Percentiles rank a stretch among this genome's conserved stretches.
Conservation (phyloP, 2,888 invertebrate species). For the Subacronicta megacephala region DNA sequence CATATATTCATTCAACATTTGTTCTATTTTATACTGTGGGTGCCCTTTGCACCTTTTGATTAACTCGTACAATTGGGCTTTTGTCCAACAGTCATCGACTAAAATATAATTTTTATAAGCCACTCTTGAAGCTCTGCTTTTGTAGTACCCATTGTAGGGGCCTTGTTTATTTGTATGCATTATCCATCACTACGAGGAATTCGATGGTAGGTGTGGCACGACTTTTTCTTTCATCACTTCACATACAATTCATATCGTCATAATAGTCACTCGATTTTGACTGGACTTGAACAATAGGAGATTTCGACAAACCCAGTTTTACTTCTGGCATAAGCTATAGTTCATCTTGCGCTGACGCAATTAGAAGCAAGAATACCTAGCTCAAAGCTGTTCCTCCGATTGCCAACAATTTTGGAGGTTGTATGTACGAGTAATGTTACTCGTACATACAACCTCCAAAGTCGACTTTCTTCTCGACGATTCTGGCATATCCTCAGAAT, state of each 20-base stretch:
- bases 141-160: slow-evolving; percentile 1
- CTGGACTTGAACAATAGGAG: neutral
- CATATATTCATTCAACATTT: neutral
- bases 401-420: neutral
- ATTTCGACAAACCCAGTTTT: slow-evolving; percentile 1
- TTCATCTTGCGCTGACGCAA: slow-evolving; percentile 1
- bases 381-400: neutral
- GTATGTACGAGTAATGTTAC: neutral
- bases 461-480: neutral
- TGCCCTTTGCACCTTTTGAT: slow-evolving; percentile 1
- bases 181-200: neutral
- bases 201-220: slow-evolving; percentile 1
- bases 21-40: slow-evolving; percentile 1
- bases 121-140: neutral
- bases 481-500: neutral
- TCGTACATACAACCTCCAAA: neutral
- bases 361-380: no score
- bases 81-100: neutral
- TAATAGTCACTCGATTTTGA: slow-evolving; percentile 1
- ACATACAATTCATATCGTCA: neutral
- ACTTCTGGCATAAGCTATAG: no score
- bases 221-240: slow-evolving; percentile 1
- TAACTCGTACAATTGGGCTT: neutral
- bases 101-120: neutral
- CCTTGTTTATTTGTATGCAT: neutral